These are phyloP conservation scores for Pitta sordida DNA, from an alignment of 2,113 vertebrate species.

Conservation along the genomic window DNA sequence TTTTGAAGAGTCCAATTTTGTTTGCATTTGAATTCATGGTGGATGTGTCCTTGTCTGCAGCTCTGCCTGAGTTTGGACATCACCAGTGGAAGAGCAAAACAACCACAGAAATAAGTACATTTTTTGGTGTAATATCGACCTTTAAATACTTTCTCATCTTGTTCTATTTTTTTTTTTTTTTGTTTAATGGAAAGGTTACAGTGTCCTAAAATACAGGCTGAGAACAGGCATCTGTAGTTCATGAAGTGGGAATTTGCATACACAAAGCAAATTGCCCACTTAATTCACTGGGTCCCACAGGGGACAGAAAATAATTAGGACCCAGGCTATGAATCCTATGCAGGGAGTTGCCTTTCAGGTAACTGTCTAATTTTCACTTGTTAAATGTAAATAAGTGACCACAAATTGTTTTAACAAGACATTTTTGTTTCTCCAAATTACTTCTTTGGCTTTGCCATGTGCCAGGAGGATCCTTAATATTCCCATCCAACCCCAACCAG, in stretches of 20 bases:
- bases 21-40: rapidly evolving
- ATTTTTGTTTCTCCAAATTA: constrained; percentile 20
- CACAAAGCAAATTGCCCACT: constrained; percentile 53
- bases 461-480: not conserved
- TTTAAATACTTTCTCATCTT: not conserved
- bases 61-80: not conserved
- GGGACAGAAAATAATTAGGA: constrained; percentile 62
- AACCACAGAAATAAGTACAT: not conserved
- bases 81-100: not conserved
- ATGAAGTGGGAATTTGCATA: constrained; percentile 29
- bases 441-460: not conserved
- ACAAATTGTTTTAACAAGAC: constrained; percentile 42
- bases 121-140: not conserved
- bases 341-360: constrained; percentile 52
- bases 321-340: constrained; percentile 3
- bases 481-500: not conserved
- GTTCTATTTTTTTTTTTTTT: not conserved
- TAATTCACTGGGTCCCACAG: constrained; percentile 57
- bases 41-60: not conserved
- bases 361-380: constrained; percentile 4
- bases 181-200: constrained; percentile 1
- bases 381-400: constrained; percentile 57
- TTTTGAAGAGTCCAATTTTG: too few relatives aligned
- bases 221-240: constrained; percentile 8
- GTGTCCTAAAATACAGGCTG: not conserved